Base-by-base conservation (phyloP, 2,888 invertebrate species). In the Lomographa bimaculata region DNA sequence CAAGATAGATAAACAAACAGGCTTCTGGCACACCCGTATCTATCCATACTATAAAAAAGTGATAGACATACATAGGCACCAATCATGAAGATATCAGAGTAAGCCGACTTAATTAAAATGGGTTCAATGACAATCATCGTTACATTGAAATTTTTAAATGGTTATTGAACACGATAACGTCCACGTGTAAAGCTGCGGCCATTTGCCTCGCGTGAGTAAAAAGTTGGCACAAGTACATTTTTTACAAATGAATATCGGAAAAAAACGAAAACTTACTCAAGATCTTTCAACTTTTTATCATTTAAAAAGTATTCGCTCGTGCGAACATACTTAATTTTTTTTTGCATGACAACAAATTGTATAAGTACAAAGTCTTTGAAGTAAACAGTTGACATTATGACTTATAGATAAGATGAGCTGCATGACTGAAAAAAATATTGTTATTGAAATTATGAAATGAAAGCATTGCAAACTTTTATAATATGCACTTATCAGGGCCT, bases 281-380 rank as follows among this genome's bases (percentile, higher is more conserved):
- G 30, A 42, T 18, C 11, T 24, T 39, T 41, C 29, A 25, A 36
- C 48, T 39, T 42, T 42, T 50, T 43, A 42, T 36, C 43, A n/a
- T 8, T 14, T 33, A 19, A 36, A 35, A 36, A 39, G 25, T 17
- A n/a, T n/a, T n/a, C n/a, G n/a, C n/a, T n/a, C 43, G 32, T 40
- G 43, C 40, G 28, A 33, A 26, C 21, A 11, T 16, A 30, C 17
- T 55, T 40, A 43, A 30, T 26, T 41, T 43, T 33, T 46, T 39
- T 47, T 54, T 53, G 40, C 44, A 37, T 54, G 46, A 51, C 24
- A 28, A 28, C 32, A 38, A 32, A 35, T 25, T 30, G 32, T 28
- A 3, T 24, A 26, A 30, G 37, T 30, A 8, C 30, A 45, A 35
- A 35, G 28, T 40, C 18, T 19, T 24, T 12, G 7, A 9, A 34